A percentile compares a stretch with the other conserved stretches of the same genome.
Evolutionary conservation across 1,140 invertebrate species (phyloP).

Genomic region (Galleria mellonella): DNA sequence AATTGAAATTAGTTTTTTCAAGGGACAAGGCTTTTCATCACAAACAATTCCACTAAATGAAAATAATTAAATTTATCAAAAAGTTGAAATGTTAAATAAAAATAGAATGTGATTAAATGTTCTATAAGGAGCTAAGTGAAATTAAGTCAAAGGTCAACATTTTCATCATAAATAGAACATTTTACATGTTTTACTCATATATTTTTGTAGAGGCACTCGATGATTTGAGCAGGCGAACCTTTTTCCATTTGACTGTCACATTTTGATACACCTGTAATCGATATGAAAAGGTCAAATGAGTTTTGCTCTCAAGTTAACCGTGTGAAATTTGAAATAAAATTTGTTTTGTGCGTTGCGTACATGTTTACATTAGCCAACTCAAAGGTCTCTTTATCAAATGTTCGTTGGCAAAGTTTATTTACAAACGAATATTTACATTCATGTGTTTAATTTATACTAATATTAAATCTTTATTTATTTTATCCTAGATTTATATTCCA

Average conservation of each 20-base stretch:
- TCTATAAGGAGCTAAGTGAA: no score
- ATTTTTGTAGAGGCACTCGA: neutral
- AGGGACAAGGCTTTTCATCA: no score
- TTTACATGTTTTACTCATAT: neutral
- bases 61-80: no score
- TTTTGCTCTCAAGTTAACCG: neutral
- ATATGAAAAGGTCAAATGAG: constrained; percentile 20
- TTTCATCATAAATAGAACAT: neutral
- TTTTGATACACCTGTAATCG: constrained; percentile 27
- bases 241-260: constrained; percentile 24
- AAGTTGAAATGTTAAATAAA: no score
- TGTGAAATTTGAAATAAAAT: constrained; percentile 3
- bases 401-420: no score
- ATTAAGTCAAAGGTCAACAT: no score
- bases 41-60: no score
- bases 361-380: no score
- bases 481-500: neutral
- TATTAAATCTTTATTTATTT: neutral
- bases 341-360: neutral
- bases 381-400: no score
- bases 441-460: neutral
- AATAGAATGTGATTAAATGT: no score
- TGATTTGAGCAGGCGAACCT: constrained; percentile 12
- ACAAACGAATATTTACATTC: no score
- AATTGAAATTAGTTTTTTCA: no score